These are phyloP conservation scores for Pithys albifrons DNA, from an alignment of 2,113 vertebrate genomes.

Conservation along the genomic window DNA sequence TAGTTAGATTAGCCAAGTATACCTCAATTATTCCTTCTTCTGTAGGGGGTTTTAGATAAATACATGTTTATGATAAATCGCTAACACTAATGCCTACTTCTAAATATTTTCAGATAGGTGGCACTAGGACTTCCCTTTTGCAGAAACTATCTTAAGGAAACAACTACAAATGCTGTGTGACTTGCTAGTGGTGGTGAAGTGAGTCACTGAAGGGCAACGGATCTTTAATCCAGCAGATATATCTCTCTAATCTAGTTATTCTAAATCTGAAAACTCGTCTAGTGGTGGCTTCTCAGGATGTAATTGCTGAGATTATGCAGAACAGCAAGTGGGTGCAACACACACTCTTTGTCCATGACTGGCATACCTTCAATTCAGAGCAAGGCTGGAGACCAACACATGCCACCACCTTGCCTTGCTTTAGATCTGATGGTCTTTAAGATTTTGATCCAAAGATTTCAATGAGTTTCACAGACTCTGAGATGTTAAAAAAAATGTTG, in stretches of 20 bases:
- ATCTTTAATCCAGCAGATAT: not conserved
- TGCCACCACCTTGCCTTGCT: not conserved
- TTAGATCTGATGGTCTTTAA: not conserved
- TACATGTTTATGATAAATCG: not conserved
- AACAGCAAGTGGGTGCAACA: not conserved
- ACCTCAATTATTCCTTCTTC: not conserved
- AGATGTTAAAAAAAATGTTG: not conserved
- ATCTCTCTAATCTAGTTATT: not conserved
- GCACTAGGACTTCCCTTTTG: not conserved
- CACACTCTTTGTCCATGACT: not conserved
- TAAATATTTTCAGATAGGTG: not conserved
- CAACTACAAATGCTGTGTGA: not conserved
- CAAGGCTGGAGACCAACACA: not conserved
- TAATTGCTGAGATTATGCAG: not conserved
- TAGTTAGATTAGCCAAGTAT: not conserved
- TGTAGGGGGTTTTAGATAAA: not conserved
- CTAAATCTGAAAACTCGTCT: not conserved
- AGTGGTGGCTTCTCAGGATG: not conserved
- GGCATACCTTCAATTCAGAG: fast-evolving
- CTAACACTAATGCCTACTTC: not conserved
- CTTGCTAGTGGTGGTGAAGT: not conserved
- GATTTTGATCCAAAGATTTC: not conserved
- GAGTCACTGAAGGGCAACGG: fast-evolving
- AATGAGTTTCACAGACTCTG: not conserved
- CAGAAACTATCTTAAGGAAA: not conserved